A percentile compares a stretch with the other conserved stretches of the same genome.
phyloP scores from a whole-genome alignment of 2,113 vertebrate genomes.

The Paraplagusia blochii region DNA sequence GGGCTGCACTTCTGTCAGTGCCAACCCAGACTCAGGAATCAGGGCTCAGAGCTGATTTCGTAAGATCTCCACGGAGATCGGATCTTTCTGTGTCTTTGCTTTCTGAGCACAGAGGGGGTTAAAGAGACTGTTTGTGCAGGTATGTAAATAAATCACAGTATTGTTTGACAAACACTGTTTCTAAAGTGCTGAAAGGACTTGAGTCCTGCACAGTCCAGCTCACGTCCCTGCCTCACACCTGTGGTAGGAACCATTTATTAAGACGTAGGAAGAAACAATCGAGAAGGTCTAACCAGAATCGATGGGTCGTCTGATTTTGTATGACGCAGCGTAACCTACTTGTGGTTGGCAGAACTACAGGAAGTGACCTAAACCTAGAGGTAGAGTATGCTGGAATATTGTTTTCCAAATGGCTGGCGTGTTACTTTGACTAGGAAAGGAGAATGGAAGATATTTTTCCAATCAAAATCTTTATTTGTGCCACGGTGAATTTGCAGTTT shows the following conservation, averaged over 20 bases:
- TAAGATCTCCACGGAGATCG: constrained; percentile 21
- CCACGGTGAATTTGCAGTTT: too few relatives aligned
- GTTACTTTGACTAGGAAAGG: too few relatives aligned
- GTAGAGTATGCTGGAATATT: too few relatives aligned
- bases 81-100: constrained; percentile 31
- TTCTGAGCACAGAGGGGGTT: constrained; percentile 31
- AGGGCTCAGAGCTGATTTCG: constrained; percentile 36
- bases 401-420: too few relatives aligned
- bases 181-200: constrained; percentile 16
- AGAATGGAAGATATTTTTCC: too few relatives aligned
- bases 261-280: not conserved
- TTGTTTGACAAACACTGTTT: constrained; percentile 50
- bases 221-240: constrained; percentile 63
- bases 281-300: not conserved
- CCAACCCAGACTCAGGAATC: constrained; percentile 47
- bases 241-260: constrained; percentile 4
- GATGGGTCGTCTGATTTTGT: not conserved
- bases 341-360: too few relatives aligned
- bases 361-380: too few relatives aligned
- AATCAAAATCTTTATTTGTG: too few relatives aligned
- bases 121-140: constrained; percentile 20
- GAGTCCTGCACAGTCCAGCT: constrained; percentile 5
- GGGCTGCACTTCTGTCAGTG: constrained; percentile 33
- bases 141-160: constrained; percentile 26
- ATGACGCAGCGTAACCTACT: too few relatives aligned